Percentiles rank a stretch among this genome's conserved stretches.
Conservation (phyloP, 2,797 vertebrate species). For the Intellagama lesueurii region DNA sequence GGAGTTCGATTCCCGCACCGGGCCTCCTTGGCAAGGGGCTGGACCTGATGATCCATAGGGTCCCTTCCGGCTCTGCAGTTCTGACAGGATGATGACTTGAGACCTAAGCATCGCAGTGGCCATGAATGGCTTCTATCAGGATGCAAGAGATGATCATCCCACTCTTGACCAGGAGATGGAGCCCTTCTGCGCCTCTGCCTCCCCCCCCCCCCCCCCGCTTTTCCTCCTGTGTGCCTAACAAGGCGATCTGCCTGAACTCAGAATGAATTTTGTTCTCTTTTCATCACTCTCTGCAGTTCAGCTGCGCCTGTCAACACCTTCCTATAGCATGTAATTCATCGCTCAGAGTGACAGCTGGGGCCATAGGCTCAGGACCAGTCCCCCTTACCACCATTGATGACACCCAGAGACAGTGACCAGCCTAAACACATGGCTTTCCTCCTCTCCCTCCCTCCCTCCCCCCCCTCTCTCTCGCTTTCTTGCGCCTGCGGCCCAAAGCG, state of each 20-base stretch:
- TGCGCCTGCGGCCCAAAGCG: constrained; percentile 68
- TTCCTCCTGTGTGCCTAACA: constrained; percentile 76
- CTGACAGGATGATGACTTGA: neutral
- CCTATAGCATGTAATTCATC: constrained; percentile 94
- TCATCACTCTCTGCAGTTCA: constrained; percentile 94
- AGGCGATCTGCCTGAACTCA: constrained; percentile 86
- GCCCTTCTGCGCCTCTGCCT: constrained; percentile 66
- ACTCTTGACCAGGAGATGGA: constrained; percentile 76
- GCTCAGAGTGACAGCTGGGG: constrained; percentile 94
- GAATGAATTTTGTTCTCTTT: constrained; percentile 95
- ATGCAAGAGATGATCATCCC: constrained; percentile 36
- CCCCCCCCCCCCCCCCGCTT: constrained; percentile 21
- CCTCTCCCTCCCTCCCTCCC: neutral
- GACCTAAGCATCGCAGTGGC: neutral
- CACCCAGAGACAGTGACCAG: constrained; percentile 80
- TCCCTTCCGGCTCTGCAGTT: neutral
- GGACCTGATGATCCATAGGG: too few species aligned
- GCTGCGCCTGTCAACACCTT: constrained; percentile 99
- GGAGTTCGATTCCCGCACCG: too few species aligned
- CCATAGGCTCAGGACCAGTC: constrained; percentile 89
- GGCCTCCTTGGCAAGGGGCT: too few species aligned
- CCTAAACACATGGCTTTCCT: constrained; percentile 82
- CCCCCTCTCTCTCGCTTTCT: neutral
- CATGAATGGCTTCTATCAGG: accelerated
- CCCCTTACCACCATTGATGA: constrained; percentile 86